Percentiles rank a stretch among this genome's conserved stretches.
Evolutionary conservation across 2,797 vertebrate species (phyloP).

Genomic region (Zalophus californianus): DNA sequence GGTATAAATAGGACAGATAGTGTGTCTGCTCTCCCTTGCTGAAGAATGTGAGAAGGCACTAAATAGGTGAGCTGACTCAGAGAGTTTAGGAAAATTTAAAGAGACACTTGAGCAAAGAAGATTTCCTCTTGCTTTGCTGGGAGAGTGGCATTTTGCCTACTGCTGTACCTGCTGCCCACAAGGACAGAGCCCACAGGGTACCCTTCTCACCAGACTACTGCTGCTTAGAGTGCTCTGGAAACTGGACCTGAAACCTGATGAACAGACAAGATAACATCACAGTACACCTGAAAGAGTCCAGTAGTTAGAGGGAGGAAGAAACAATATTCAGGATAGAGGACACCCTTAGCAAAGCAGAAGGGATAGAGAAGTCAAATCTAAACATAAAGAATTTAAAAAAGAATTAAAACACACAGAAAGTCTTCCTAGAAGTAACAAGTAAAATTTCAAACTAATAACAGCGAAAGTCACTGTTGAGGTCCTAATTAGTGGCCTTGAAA

Average conservation of each 20-base stretch:
- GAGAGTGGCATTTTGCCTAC: not conserved
- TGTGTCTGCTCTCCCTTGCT: not conserved
- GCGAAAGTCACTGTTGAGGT: not conserved
- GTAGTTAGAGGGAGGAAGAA: not conserved
- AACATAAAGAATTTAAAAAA: not conserved
- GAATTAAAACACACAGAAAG: not conserved
- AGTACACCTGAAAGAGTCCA: not conserved
- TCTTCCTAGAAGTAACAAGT: not conserved
- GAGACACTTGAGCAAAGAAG: not conserved
- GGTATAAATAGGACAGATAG: not conserved
- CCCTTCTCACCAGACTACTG: not conserved
- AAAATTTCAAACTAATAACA: not conserved
- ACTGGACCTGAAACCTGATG: not conserved
- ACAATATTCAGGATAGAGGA: not conserved
- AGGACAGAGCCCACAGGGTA: not conserved
- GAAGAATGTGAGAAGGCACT: not conserved
- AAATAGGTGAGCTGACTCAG: not conserved
- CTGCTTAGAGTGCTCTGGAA: not conserved
- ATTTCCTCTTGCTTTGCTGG: not conserved
- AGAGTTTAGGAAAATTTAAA: not conserved
- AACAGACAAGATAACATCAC: not conserved
- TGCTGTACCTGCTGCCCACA: accelerated
- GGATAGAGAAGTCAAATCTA: not conserved
- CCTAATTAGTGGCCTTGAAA: not conserved
- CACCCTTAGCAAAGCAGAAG: not conserved